Conservation (phyloP, 2,113 vertebrate species). For the Lepus timidus region DNA sequence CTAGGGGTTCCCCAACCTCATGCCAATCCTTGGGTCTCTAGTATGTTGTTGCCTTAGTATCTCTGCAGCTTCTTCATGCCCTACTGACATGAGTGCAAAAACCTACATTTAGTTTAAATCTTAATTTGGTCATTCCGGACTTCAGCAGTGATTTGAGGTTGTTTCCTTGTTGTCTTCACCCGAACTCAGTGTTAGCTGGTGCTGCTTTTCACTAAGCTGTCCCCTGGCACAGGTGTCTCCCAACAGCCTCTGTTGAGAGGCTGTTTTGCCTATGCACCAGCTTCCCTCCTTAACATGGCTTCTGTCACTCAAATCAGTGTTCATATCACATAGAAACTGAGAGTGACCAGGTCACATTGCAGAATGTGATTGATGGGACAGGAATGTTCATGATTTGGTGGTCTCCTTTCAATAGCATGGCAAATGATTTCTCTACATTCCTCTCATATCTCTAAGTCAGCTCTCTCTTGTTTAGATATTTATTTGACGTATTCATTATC, state of each 20-base stretch:
- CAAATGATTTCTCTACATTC: background rate
- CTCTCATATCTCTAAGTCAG: background rate
- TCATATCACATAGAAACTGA: background rate
- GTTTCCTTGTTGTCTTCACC: background rate
- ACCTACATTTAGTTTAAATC: background rate
- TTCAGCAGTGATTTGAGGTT: background rate
- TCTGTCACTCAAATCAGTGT: background rate
- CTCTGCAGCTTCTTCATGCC: background rate
- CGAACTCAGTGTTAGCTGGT: background rate
- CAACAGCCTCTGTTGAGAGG: background rate
- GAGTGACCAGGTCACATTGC: rapidly evolving
- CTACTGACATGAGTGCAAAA: background rate
- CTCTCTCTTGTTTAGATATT: background rate
- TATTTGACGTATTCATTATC: background rate
- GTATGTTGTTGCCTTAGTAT: background rate
- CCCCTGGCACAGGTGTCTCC: background rate
- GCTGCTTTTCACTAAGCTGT: background rate
- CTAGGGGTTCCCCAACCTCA: background rate
- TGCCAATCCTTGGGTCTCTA: background rate
- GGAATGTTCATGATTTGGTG: background rate
- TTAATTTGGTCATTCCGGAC: background rate
- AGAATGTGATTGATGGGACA: background rate
- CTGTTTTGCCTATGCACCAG: background rate
- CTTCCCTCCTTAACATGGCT: background rate
- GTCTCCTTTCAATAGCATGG: background rate